Base-by-base conservation (phyloP, 2,888 invertebrate species). In the Toxonevra muliebris region DNA sequence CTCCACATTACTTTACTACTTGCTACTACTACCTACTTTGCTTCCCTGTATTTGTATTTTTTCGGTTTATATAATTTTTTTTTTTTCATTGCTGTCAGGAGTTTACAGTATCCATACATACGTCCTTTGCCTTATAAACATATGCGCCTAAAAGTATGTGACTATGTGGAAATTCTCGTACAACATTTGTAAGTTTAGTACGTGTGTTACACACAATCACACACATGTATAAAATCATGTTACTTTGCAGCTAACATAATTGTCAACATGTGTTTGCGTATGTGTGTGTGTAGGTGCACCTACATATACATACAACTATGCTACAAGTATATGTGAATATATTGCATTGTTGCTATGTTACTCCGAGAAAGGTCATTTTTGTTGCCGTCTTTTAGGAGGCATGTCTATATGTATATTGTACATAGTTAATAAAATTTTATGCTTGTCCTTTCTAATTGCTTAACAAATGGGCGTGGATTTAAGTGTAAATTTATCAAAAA, bases 61-160 rank as follows among this genome's bases (percentile, higher is more conserved):
- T 45, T 57, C 43, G 63, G 11, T 57, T 48, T 17, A 57, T 40
- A n/a, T n/a, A n/a, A n/a, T n/a, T n/a, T n/a, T n/a, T n/a, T n/a
- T n/a, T n/a, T n/a, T n/a, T 57, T 63, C 17, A 13, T 12, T 54
- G 42, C 13, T 41, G 12, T 53, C 19, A n/a, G n/a, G n/a, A n/a
- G n/a, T n/a, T n/a, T n/a, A n/a, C n/a, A n/a, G n/a, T n/a, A n/a
- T n/a, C n/a, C n/a, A n/a, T n/a, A n/a, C 54, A 40, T 63, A 13
- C 54, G 54, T 63, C 55, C 54, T 13, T 79, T 74, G 78, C 75
- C 76, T 80, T 73, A 78, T 76, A 77, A 78, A 75, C 79, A 79
- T 80, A 75, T 79, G 80, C 81, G 75, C 78, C 65, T 62, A 60
- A 57, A 64, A 61, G 65, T 64, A 66, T 66, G 64, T 53, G 40